Conservation (phyloP, 2,888 invertebrate species). For the Folsomia manolachei region DNA sequence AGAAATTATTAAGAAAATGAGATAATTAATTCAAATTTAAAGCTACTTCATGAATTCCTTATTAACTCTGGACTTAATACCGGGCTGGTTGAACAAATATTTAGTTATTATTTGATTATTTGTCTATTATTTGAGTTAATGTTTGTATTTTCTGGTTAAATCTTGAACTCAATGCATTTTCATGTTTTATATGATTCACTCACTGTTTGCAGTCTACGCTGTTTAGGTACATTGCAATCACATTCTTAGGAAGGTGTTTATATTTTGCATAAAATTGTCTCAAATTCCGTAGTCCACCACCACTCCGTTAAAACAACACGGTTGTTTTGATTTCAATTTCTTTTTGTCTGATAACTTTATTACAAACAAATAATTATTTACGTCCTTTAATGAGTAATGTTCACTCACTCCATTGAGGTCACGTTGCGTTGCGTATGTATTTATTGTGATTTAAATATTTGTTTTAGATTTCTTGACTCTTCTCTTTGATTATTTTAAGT, state of each 20-base stretch:
- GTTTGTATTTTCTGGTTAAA: not conserved
- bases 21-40: not conserved
- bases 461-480: not conserved
- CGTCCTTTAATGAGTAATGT: not conserved
- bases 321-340: not conserved
- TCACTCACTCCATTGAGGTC: not conserved
- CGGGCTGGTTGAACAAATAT: too few relatives aligned
- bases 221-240: constrained; percentile 2
- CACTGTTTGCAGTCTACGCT: not conserved
- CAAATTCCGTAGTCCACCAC: not conserved
- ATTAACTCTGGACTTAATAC: too few relatives aligned
- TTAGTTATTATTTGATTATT: too few relatives aligned
- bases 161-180: too few relatives aligned
- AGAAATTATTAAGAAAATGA: not conserved
- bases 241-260: not conserved
- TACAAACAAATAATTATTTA: not conserved
- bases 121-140: too few relatives aligned
- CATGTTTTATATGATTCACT: too few relatives aligned
- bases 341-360: not conserved
- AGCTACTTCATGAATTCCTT: not conserved
- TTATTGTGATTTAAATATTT: not conserved
- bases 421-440: not conserved
- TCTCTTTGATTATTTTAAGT: not conserved
- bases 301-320: not conserved
- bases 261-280: not conserved